A percentile compares a stretch with the other conserved stretches of the same genome.
These are phyloP conservation scores for Cranoglanis bouderius DNA, from an alignment of 2,113 vertebrate genomes.

Conservation along the genomic window DNA sequence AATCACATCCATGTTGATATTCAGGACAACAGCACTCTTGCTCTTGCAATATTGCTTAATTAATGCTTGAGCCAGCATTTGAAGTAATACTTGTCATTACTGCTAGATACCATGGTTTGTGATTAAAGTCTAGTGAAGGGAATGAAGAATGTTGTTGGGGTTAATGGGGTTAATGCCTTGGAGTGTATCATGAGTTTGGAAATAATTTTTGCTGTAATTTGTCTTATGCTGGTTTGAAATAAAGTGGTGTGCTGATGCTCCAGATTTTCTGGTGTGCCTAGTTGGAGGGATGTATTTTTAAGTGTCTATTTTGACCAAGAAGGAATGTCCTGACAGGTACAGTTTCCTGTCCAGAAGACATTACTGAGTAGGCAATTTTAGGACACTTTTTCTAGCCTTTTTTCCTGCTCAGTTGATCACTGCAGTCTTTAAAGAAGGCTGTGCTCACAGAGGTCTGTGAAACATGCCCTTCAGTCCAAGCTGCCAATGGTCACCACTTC, in stretches of 20 bases:
- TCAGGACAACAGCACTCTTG: not conserved
- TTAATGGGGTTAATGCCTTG: slow-evolving; percentile 30
- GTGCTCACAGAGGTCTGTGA: not conserved
- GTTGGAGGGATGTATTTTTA: not conserved
- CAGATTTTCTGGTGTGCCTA: not conserved
- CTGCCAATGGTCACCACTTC: not conserved
- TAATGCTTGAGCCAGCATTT: slow-evolving; percentile 14
- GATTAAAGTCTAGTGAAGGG: slow-evolving; percentile 13
- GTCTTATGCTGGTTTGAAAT: slow-evolving; percentile 16
- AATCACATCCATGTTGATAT: not conserved
- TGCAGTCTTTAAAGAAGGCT: not conserved
- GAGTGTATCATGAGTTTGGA: slow-evolving; percentile 25
- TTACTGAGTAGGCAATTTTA: slow-evolving; percentile 32
- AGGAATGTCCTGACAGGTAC: slow-evolving; percentile 32
- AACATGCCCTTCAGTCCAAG: slow-evolving; percentile 24
- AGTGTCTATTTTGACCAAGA: slow-evolving; percentile 20
- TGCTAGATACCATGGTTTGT: not conserved
- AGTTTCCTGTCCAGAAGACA: slow-evolving; percentile 20
- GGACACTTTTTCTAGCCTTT: slow-evolving; percentile 9
- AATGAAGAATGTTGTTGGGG: slow-evolving; percentile 20
- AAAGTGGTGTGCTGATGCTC: slow-evolving; percentile 4
- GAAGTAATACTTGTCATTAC: slow-evolving; percentile 16
- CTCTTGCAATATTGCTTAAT: not conserved
- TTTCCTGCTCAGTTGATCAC: not conserved
- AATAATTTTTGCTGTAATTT: slow-evolving; percentile 19